Evolutionary conservation across 2,113 vertebrate species (phyloP).

Genomic region (Haemorhous mexicanus): DNA sequence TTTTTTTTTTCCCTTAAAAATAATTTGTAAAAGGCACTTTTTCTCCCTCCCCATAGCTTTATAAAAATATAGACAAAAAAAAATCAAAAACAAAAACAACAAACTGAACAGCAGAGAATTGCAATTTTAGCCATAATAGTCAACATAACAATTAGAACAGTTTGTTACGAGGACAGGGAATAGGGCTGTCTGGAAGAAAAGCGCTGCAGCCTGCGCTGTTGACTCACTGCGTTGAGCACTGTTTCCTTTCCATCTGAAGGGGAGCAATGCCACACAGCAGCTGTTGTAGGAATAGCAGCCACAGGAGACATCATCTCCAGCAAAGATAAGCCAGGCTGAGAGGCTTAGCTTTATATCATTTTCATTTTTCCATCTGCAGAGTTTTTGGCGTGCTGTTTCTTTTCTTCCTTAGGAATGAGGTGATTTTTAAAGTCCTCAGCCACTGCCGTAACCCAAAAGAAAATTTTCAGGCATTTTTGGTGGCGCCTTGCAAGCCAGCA

Average conservation of each 20-base stretch:
- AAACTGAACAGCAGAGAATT: constrained; percentile 28
- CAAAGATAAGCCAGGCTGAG: not conserved
- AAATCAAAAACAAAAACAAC: constrained; percentile 1
- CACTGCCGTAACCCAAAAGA: rapidly evolving
- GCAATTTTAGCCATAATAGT: constrained; percentile 68
- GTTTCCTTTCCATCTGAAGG: constrained; percentile 69
- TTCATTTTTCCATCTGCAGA: not conserved
- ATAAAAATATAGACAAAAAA: constrained; percentile 24
- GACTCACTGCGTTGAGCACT: not conserved
- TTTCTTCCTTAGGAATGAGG: not conserved
- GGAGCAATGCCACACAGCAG: constrained; percentile 82
- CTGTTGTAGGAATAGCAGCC: constrained; percentile 74
- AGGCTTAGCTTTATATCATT: not conserved
- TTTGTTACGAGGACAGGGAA: constrained; percentile 69
- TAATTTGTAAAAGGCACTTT: constrained; percentile 20
- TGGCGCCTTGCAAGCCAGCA: not conserved
- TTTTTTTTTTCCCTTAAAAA: constrained; percentile 42
- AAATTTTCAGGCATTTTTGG: not conserved
- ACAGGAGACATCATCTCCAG: not conserved
- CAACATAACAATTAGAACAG: constrained; percentile 75
- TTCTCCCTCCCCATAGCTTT: constrained; percentile 30
- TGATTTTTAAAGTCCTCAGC: not conserved
- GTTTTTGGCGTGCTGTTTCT: not conserved
- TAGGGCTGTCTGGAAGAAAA: constrained; percentile 49
- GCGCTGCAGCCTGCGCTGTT: not conserved